Evolutionary conservation across 2,888 invertebrate species (phyloP).

Genomic region (Pristionchus arcanus): DNA sequence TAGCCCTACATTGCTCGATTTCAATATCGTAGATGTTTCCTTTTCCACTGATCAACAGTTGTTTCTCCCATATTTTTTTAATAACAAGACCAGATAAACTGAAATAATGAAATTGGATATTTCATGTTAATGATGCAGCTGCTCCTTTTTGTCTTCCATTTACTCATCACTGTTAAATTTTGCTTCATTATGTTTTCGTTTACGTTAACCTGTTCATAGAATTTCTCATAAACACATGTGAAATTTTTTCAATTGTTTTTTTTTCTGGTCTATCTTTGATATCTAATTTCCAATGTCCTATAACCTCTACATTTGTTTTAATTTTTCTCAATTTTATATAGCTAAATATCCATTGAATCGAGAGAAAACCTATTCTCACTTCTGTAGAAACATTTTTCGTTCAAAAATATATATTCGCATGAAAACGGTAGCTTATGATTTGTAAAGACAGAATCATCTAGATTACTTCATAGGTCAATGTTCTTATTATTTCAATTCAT

Average conservation of each 20-base stretch:
- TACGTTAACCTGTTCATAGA: too few species aligned
- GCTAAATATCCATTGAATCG: not conserved
- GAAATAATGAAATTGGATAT: not conserved
- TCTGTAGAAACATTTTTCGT: not conserved
- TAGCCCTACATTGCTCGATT: not conserved
- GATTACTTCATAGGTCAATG: too few species aligned
- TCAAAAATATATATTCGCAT: too few species aligned
- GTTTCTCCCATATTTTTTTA: not conserved
- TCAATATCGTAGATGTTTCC: not conserved
- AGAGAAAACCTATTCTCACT: not conserved
- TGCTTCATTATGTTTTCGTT: not conserved
- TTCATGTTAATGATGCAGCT: not conserved
- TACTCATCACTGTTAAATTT: not conserved
- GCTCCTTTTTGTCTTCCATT: not conserved
- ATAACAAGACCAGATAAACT: constrained; percentile 36
- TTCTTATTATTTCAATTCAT: too few species aligned
- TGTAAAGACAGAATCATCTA: too few species aligned
- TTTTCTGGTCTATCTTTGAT: not conserved
- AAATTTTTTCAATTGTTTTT: not conserved
- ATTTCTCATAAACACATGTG: not conserved
- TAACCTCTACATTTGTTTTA: not conserved
- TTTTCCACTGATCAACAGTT: not conserved
- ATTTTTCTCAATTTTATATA: not conserved
- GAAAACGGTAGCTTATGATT: too few species aligned
- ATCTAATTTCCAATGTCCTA: not conserved